Evolutionary conservation across 1,140 invertebrate species (phyloP).

Genomic region (Teleogryllus occipitalis): DNA sequence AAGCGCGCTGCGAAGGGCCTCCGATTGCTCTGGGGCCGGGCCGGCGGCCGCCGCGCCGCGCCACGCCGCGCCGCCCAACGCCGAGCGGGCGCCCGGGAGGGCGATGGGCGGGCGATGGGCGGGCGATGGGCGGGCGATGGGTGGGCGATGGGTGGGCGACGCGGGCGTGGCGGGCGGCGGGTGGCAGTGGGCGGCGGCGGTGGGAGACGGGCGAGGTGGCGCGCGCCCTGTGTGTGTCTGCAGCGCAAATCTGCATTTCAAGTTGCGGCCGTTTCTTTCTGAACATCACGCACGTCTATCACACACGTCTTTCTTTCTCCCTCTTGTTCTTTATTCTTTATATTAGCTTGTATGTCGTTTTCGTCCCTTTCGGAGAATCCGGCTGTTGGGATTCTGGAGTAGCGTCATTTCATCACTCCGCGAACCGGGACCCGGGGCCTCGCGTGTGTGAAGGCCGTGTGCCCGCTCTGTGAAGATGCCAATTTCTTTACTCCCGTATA

Average conservation of each 20-base stretch:
- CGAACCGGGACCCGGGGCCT: neutral
- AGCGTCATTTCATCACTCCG: neutral
- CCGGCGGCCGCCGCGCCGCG: too few relatives aligned
- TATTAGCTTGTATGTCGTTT: neutral
- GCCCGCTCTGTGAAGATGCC: neutral
- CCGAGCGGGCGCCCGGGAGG: too few relatives aligned
- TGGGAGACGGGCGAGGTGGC: neutral
- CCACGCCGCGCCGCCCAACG: too few relatives aligned
- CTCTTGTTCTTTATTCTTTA: slow-evolving; percentile 5
- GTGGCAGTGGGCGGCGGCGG: too few relatives aligned
- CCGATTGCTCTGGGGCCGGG: too few relatives aligned
- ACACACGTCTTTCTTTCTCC: slow-evolving; percentile 3
- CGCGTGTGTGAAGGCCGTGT: neutral
- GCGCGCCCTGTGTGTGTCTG: neutral
- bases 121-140: too few relatives aligned
- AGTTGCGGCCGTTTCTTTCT: neutral
- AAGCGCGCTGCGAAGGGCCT: too few relatives aligned
- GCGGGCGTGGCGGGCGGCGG: too few relatives aligned
- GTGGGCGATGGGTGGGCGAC: too few relatives aligned
- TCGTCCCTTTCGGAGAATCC: neutral
- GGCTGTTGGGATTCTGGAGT: neutral
- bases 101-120: too few relatives aligned
- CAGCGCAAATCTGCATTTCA: neutral
- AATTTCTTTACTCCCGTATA: neutral
- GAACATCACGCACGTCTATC: neutral